Evolutionary conservation across 1,140 invertebrate genomes (phyloP), one percentile per base, ranked within the genome.

Genomic region (Drosophila aff.): DNA sequence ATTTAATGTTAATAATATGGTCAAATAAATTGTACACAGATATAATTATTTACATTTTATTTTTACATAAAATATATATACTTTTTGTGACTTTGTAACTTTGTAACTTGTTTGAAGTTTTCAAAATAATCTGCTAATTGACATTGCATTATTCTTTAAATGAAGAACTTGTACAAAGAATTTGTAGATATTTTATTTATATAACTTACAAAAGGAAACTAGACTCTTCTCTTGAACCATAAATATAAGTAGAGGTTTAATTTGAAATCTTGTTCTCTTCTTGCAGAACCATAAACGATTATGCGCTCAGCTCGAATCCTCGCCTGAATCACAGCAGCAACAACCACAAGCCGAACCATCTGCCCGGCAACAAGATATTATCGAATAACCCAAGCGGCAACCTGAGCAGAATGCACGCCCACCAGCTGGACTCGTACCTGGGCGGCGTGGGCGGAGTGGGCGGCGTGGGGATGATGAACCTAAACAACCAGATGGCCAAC

Each of bases 251-350:
- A 23, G 3, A 33, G 3, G 33, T 18, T 52, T 15, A 15, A 23
- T 47, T 26, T 16, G 4, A 16, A 1, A 1, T 23, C 0, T 28
- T 41, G 1, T 18, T 16, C 33, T 10, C 11, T 10, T 4, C 5
- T 82, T 81, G 7, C 62, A 87, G 83, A 89, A 87, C 83, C 49
- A 83, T 89, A 44, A 89, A 87, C 50, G 83, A 87, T 41, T 87
- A 87, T 83, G 83, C 84, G 31, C 84, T 87, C n/a, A 83, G 47
- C 65, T 75, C 80, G 65, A 83, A 77, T 83, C 47, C 77, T 16
- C 76, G 80, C 47, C 52, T 80, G 50, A 87, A 41, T 33, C 59
- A 66, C 41, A 69, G 40, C 47, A 57, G 4, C 36, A 66, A 23
- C 3, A 49, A 26, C 33, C 61, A 82, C 38, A 61, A 86, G 33